Evolutionary conservation across 2,888 invertebrate genomes (phyloP).

Genomic region (Dermolepida albohirtum): DNA sequence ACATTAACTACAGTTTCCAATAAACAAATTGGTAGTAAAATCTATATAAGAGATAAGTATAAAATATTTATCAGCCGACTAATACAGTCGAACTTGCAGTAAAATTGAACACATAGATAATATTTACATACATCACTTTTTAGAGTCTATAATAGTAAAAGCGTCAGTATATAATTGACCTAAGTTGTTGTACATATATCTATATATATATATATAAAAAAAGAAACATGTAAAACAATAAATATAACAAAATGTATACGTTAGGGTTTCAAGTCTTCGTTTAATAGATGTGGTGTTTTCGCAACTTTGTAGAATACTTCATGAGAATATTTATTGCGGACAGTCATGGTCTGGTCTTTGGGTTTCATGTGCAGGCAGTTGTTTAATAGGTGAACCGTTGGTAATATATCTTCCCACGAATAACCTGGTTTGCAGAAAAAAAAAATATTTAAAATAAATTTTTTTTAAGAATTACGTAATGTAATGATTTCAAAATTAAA

Average conservation of each 20-base stretch:
- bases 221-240: constrained; percentile 22
- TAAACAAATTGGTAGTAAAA: background rate
- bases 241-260: constrained; percentile 22
- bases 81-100: constrained; percentile 12
- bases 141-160: constrained; percentile 28
- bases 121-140: constrained; percentile 25
- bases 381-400: constrained; percentile 80
- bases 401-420: constrained; percentile 77
- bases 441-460: background rate
- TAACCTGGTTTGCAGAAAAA: constrained; percentile 72
- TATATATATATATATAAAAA: background rate
- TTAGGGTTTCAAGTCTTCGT: constrained; percentile 51
- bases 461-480: too few species aligned
- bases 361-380: constrained; percentile 80
- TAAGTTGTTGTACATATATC: constrained; percentile 14
- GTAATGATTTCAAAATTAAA: too few species aligned
- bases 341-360: constrained; percentile 85
- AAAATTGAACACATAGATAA: constrained; percentile 33
- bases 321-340: constrained; percentile 94
- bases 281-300: constrained; percentile 75
- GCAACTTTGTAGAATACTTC: constrained; percentile 94
- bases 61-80: constrained; percentile 31
- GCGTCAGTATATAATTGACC: constrained; percentile 21
- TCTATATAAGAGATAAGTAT: constrained; percentile 27
- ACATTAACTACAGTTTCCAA: constrained; percentile 7